phyloP scores from a whole-genome alignment of 2,113 vertebrate species.

The Aepyceros melampus region DNA sequence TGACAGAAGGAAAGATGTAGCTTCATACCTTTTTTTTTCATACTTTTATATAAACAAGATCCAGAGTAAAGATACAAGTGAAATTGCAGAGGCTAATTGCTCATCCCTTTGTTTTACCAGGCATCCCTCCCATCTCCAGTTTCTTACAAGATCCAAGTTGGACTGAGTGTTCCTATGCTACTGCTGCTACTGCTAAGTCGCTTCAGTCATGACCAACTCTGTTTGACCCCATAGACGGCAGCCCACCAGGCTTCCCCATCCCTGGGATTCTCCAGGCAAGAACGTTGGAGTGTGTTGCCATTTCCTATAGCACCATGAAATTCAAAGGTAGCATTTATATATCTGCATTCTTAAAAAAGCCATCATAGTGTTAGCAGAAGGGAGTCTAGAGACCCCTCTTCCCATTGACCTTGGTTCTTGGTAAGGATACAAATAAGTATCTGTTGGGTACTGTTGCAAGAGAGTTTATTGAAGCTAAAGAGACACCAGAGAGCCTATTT shows the following conservation, averaged over 20 bases:
- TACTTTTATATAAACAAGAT: neutral
- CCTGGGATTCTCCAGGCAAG: no score
- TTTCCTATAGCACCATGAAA: neutral
- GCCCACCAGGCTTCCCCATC: rapidly evolving
- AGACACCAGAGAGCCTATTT: neutral
- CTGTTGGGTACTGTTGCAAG: neutral
- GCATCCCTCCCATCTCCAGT: neutral
- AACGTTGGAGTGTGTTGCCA: no score
- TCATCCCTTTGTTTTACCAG: neutral
- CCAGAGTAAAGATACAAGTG: neutral
- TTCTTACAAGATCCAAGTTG: neutral
- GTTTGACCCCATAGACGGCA: rapidly evolving
- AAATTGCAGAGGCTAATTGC: neutral
- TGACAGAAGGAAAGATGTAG: neutral
- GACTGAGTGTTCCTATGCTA: neutral
- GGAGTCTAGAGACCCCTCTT: neutral
- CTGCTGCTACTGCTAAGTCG: no score
- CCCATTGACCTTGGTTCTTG: neutral
- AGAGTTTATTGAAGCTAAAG: neutral
- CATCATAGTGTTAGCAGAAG: neutral
- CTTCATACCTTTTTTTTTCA: neutral
- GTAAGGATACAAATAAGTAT: neutral
- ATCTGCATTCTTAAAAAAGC: neutral
- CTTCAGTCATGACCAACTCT: no score
- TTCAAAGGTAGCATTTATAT: neutral